Conservation (phyloP, 2,888 invertebrate species). For the Drosophila neotestacea region DNA sequence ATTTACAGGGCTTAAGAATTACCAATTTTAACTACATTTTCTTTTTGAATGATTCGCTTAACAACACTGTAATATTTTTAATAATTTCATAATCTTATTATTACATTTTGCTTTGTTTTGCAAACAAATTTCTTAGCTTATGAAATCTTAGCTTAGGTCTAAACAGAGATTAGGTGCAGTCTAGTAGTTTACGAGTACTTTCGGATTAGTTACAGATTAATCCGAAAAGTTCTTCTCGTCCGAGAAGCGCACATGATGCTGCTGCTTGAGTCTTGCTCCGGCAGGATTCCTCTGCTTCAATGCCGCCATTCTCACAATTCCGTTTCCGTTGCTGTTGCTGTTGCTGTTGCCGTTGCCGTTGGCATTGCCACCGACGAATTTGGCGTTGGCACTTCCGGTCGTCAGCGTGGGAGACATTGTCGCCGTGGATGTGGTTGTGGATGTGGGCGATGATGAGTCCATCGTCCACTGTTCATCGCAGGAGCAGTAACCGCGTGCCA, state of each 20-base stretch:
- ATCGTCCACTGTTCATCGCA: conserved; percentile 82
- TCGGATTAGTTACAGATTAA: conserved; percentile 36
- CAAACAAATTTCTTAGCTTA: conserved; percentile 31
- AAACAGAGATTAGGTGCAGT: conserved; percentile 82
- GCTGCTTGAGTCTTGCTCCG: conserved; percentile 73
- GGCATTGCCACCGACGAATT: conserved; percentile 26
- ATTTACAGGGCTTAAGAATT: conserved; percentile 35
- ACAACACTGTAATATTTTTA: conserved; percentile 25
- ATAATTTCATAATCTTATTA: not conserved
- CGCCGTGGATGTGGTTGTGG: conserved; percentile 67
- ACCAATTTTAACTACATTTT: conserved; percentile 44
- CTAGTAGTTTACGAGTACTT: conserved; percentile 74
- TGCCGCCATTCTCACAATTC: conserved; percentile 64
- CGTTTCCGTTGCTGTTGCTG: conserved; percentile 38
- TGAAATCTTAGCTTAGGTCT: conserved; percentile 47
- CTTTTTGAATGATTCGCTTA: conserved; percentile 26
- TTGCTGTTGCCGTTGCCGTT: conserved; percentile 23
- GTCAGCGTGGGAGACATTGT: conserved; percentile 66
- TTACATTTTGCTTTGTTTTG: conserved; percentile 27
- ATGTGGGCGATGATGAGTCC: conserved; percentile 69
- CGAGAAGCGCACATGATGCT: conserved; percentile 83
- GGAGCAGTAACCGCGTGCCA: conserved; percentile 82
- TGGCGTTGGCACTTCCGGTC: conserved; percentile 47
- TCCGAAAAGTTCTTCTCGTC: conserved; percentile 84
- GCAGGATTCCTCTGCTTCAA: conserved; percentile 42